Evolutionary conservation across 1,140 invertebrate genomes (phyloP).

Genomic region (Colletes latitarsis): DNA sequence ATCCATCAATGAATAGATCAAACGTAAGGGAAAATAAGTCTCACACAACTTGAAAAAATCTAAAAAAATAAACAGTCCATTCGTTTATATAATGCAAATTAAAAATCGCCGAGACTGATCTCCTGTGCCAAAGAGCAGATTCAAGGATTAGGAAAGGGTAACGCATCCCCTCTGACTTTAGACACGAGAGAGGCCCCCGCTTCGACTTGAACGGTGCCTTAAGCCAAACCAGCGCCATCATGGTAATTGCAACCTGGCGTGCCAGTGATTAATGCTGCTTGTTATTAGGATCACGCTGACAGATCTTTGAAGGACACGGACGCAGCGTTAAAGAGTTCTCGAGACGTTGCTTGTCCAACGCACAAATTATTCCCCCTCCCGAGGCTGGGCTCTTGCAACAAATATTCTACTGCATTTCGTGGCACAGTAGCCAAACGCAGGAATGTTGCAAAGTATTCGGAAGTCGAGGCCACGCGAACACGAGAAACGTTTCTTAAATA

Average conservation of each 20-base stretch:
- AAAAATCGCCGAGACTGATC: too few relatives aligned
- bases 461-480: too few relatives aligned
- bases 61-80: too few relatives aligned
- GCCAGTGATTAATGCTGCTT: conserved; percentile 72
- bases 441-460: too few relatives aligned
- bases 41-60: too few relatives aligned
- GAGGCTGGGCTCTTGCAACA: background rate
- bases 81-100: too few relatives aligned
- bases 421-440: too few relatives aligned
- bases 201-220: conserved; percentile 24
- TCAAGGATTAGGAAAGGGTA: conserved; percentile 3
- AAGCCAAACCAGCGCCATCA: conserved; percentile 65
- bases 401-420: background rate
- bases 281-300: conserved; percentile 71
- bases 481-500: background rate
- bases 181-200: conserved; percentile 35
- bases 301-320: conserved; percentile 63
- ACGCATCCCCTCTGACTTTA: conserved; percentile 58
- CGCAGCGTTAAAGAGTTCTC: conserved; percentile 39
- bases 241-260: conserved; percentile 70
- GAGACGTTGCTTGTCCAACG: background rate
- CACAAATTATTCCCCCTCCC: background rate
- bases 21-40: too few relatives aligned
- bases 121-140: conserved; percentile 3
- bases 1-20: too few relatives aligned